These are phyloP conservation scores for Morpho achilles DNA, from an alignment of 2,888 invertebrate genomes.

Conservation along the genomic window DNA sequence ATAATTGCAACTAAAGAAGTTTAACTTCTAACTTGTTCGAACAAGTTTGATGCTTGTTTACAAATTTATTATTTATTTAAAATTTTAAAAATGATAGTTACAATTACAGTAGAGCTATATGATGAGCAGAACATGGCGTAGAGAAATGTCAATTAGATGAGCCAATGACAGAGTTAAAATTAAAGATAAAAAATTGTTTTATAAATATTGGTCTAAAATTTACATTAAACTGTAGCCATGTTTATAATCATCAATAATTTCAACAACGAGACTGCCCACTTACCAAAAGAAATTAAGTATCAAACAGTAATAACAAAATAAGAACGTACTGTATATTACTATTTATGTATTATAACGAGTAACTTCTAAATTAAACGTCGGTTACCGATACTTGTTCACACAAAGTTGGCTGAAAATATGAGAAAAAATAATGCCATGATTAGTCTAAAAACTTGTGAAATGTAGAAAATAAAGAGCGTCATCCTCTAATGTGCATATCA, in stretches of 20 bases:
- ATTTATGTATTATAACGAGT: slow-evolving; percentile 62
- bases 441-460: slow-evolving; percentile 56
- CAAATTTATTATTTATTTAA: no score
- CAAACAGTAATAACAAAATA: slow-evolving; percentile 47
- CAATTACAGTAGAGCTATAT: slow-evolving; percentile 16
- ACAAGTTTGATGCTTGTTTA: no score
- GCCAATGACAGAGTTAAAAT: not conserved
- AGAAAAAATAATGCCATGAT: slow-evolving; percentile 60
- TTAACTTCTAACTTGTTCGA: no score
- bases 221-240: slow-evolving; percentile 15
- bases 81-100: not conserved
- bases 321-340: slow-evolving; percentile 58
- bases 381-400: slow-evolving; percentile 76
- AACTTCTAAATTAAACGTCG: slow-evolving; percentile 68
- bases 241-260: slow-evolving; percentile 20
- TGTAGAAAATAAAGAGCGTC: slow-evolving; percentile 31
- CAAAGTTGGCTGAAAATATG: slow-evolving; percentile 77
- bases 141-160: not conserved
- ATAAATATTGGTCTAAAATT: not conserved
- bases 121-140: slow-evolving; percentile 14
- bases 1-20: slow-evolving; percentile 15
- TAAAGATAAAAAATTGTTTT: no score
- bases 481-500: slow-evolving; percentile 33
- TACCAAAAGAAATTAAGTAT: slow-evolving; percentile 62
- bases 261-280: slow-evolving; percentile 64